phyloP scores from a whole-genome alignment of 1,140 invertebrate genomes.

The Dolichoris vasculosae region DNA sequence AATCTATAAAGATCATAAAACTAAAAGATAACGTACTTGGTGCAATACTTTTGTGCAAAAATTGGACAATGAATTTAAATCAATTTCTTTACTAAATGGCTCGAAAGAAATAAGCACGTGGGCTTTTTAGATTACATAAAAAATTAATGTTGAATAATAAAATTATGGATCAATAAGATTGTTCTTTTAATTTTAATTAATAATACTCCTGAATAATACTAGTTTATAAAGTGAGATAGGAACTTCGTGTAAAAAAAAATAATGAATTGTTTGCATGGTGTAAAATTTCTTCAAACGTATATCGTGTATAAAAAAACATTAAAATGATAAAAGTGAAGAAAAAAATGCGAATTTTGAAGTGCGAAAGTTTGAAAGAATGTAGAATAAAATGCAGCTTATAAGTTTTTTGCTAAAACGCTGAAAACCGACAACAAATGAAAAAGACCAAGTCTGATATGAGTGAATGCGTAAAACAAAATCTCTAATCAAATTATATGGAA shows the following conservation, averaged over 20 bases:
- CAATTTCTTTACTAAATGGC: slow-evolving; percentile 8
- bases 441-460: slow-evolving; percentile 38
- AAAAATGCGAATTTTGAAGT: slow-evolving; percentile 14
- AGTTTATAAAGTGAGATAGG: slow-evolving; percentile 25
- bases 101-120: background rate
- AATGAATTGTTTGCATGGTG: slow-evolving; percentile 7
- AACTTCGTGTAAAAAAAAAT: slow-evolving; percentile 31
- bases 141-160: slow-evolving; percentile 30
- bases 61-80: background rate
- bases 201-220: slow-evolving; percentile 14
- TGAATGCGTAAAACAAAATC: slow-evolving; percentile 31
- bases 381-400: slow-evolving; percentile 18
- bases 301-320: slow-evolving; percentile 40
- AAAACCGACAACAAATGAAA: slow-evolving; percentile 9
- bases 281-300: slow-evolving; percentile 14
- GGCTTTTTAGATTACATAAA: slow-evolving; percentile 8
- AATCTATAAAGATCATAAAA: background rate
- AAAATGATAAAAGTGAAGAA: slow-evolving; percentile 17
- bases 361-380: slow-evolving; percentile 21
- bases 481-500: slow-evolving; percentile 41
- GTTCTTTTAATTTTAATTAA: slow-evolving; percentile 40
- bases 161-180: slow-evolving; percentile 24
- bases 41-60: slow-evolving; percentile 19
- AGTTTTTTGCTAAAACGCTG: slow-evolving; percentile 19
- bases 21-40: background rate